Evolutionary conservation across 1,140 invertebrate genomes (phyloP), one percentile per base, ranked within the genome.

Genomic region (Diorhabda sublineata): DNA sequence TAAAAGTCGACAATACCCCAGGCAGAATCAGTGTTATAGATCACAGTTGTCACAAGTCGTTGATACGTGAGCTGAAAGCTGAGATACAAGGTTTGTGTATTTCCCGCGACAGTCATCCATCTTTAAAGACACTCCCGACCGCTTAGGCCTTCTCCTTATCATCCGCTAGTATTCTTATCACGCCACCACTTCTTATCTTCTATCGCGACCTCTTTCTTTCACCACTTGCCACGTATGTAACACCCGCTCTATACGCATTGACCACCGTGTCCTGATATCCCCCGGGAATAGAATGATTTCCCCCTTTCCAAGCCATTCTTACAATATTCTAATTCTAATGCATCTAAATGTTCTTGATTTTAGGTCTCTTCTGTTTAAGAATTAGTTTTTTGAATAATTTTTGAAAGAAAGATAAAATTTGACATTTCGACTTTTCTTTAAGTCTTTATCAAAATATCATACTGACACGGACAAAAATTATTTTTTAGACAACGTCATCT

Each of bases 71-170:
- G 68, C 70, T 68, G 78, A 78, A 76, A 78, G 74, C 67, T 68
- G 73, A 74, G 64, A 69, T 72, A 52, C 73, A 69, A 66, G 71
- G 73, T 77, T 73, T 76, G 76, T 79, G 77, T 76, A 80, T 80
- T 79, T 80, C 79, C 78, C 79, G 76, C 75, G 79, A 79, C 79
- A 79, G 78, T 73, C 71, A 80, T 80, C 77, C 76, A 79, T 80
- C 79, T 79, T 79, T 71, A 76, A 78, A 72, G 78, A 79, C 79
- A 79, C 75, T 75, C 79, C 77, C 76, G 72, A 75, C 70, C 77
- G 78, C 76, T 80, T 80, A 76, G 72, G 64, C 64, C 45, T 65
- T 66, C 67, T 75, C 70, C 71, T 80, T 79, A 80, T 80, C 78
- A 73, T 74, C 71, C 74, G 47, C 77, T 80, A 74, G 77, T 72